Base-by-base conservation (phyloP, 2,888 invertebrate species). In the Notodonta ziczac region DNA sequence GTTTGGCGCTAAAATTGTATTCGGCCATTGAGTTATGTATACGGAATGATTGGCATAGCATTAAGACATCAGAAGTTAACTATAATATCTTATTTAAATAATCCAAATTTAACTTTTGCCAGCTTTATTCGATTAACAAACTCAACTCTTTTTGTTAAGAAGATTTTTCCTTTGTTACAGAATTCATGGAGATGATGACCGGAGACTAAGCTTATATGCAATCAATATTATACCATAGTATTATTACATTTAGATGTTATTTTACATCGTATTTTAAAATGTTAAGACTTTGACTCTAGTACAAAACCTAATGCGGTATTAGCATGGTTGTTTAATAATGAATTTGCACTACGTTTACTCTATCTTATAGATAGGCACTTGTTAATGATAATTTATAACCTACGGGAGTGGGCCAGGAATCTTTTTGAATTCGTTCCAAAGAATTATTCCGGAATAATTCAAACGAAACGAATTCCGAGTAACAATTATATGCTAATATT, bases 111-210 rank as follows among this genome's bases (percentile, higher is more conserved):
- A 35, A 24, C 10, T 4, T 12, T 12, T 10, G 10, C 13, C 5
- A 46, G 13, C 13, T 46, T n/a, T 4, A n/a, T 46, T n/a, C 13
- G 2, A 5, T 5, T n/a, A 46, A 9, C 42, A 2, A 24, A 10
- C 42, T 42, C 10, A 42, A n/a, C 5, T n/a, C n/a, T n/a, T 46
- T 46, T n/a, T 46, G n/a, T 46, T 35, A 52, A 52, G 10, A 5
- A 52, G 6, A 12, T 32, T 61, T 72, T 70, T 70, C 60, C 66
- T 77, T 86, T 78, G 74, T 94, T 94, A 61, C 94, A 97, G 97
- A 98, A 94, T 98, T 98, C 94, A 98, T 98, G 97, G 97, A 98
- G 94, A 97, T 98, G 97, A 98, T 97, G 97, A 97, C 97, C 84
- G 97, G 97, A 82, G 97, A 97, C 90, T 97, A 96, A 95, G 76